Base-by-base conservation (phyloP, 2,113 vertebrate genomes). In the Notothenia coriiceps region DNA sequence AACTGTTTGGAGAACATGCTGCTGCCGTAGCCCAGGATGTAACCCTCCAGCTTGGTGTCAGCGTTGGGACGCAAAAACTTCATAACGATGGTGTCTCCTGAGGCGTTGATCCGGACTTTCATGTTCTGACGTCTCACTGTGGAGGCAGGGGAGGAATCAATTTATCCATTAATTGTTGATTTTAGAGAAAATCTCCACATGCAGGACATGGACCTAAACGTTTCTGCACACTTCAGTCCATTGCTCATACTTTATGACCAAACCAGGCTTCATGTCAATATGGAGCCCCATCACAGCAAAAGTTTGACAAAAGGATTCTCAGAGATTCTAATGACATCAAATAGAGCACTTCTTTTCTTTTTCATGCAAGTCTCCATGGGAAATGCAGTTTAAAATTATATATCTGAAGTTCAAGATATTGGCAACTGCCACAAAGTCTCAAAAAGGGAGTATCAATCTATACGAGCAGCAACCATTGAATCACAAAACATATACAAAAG, bases 11-110 rank as follows among this genome's bases (percentile, higher is more conserved):
- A 97, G 81, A 97, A 96, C 80, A 97, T 93, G 72, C 84, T 97
- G 93, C 96, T 97, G 69, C 98, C 98, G 2, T 98, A 99, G 44
- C 98, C 98, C 90, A 99, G 86, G 86, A 99, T 95, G 92, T 98
- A 99, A 20, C 98, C 98, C 92, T 98, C 95, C 2, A 99, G 93
- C 82, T 95, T 98, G 66, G 94, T 95, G 71, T 95, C 96, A 33
- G 94, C 90, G 52, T 88, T 95, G 51, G 96, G 95, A 54, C 93
- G 96, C 74, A 98, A 82, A 79, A 98, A 99, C 87, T 95, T 97
- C 95, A 99, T 94, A 69, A 96, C 88, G 29, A 99, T 94, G 0
- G 97, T 98, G 94, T 99, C 97, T 61, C 95, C 96, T 18, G 96
- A 97, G 25, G 96, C 95, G 22, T 96, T 99, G 91, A 99, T 97